Evolutionary conservation across 1,140 invertebrate species (phyloP).

Genomic region (Wiebesia pumilae): DNA sequence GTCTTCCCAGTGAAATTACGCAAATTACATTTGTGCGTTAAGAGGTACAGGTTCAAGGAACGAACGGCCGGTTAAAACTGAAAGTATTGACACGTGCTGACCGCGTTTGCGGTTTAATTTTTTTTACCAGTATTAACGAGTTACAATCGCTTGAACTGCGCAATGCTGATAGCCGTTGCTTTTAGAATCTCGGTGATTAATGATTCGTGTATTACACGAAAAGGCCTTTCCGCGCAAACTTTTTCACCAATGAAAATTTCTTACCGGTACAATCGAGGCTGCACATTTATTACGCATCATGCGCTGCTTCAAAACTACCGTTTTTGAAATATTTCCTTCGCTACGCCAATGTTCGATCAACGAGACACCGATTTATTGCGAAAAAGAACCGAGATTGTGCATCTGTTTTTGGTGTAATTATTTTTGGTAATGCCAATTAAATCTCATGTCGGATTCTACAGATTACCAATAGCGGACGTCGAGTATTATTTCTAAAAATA

Average conservation of each 20-base stretch:
- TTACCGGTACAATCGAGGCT: background rate
- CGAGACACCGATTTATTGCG: background rate
- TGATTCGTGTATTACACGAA: background rate
- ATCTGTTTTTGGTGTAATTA: background rate
- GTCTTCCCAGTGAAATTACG: too few species aligned
- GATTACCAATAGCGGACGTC: background rate
- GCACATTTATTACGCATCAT: too few species aligned
- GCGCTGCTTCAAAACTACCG: too few species aligned
- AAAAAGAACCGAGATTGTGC: background rate
- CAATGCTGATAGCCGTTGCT: background rate
- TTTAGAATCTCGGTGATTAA: background rate
- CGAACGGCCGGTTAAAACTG: too few species aligned
- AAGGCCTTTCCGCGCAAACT: background rate
- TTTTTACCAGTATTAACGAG: too few species aligned
- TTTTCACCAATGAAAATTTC: background rate
- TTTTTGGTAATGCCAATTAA: background rate
- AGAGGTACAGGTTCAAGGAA: background rate
- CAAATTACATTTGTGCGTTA: too few species aligned
- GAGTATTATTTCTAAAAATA: conserved; percentile 7
- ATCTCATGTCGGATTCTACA: background rate
- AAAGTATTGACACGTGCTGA: background rate
- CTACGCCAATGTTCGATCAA: too few species aligned
- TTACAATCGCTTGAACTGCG: background rate
- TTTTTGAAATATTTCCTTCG: too few species aligned
- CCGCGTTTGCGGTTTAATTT: background rate